phyloP scores from a whole-genome alignment of 2,797 vertebrate species.

The Octomys mimax region DNA sequence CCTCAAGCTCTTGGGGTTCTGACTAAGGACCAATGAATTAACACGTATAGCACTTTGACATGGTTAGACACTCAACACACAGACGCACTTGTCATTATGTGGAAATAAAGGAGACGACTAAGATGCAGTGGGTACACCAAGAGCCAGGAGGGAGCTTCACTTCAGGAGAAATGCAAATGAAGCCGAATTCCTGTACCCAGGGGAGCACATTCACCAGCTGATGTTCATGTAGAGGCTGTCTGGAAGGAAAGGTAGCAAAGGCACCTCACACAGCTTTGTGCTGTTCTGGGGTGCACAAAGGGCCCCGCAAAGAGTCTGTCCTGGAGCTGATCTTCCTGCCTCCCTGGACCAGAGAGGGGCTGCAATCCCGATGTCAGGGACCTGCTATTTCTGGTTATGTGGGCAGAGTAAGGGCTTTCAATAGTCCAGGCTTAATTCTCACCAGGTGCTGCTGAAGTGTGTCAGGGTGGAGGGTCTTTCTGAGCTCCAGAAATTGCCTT shows the following conservation, averaged over 20 bases:
- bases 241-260: background rate
- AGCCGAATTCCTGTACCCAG: background rate
- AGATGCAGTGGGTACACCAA: background rate
- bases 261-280: fast-evolving
- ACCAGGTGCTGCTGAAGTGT: background rate
- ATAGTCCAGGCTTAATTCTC: background rate
- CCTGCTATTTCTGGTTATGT: background rate
- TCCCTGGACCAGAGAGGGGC: background rate
- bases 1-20: background rate
- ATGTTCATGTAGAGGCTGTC: background rate
- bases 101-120: background rate
- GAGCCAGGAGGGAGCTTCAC: background rate
- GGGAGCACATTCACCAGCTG: background rate
- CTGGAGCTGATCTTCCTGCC: background rate
- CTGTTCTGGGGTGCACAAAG: fast-evolving
- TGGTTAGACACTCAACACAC: fast-evolving
- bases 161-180: background rate
- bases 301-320: background rate
- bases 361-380: background rate
- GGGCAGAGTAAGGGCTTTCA: background rate
- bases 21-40: background rate
- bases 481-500: background rate
- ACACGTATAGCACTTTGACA: fast-evolving
- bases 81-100: background rate
- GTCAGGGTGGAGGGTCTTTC: background rate